phyloP scores from a whole-genome alignment of 2,113 vertebrate genomes.

The Burhinus oedicnemus region DNA sequence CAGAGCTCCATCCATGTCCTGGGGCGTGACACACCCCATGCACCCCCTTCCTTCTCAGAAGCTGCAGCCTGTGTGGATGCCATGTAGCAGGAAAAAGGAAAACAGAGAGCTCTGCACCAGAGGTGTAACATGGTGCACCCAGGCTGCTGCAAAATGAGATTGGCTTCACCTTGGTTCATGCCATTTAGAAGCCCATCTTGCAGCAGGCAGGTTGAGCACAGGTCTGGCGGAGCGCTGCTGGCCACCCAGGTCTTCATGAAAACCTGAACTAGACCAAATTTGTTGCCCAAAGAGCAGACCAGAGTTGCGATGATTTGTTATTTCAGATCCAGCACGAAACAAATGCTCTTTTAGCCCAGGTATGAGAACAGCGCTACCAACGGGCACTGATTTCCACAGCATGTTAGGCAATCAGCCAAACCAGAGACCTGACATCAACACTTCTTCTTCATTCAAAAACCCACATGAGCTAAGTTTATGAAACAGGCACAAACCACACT shows the following conservation, averaged over 20 bases:
- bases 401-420: background rate
- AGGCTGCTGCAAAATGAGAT: background rate
- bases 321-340: background rate
- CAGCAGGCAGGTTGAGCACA: background rate
- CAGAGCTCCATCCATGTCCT: background rate
- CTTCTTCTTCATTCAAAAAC: background rate
- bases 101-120: background rate
- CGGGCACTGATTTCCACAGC: background rate
- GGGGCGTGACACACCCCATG: background rate
- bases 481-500: background rate
- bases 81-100: background rate
- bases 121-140: background rate
- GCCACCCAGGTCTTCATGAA: background rate
- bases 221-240: fast-evolving
- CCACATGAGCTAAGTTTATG: background rate
- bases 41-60: background rate
- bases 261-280: background rate
- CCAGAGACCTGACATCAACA: background rate
- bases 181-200: background rate
- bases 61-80: background rate
- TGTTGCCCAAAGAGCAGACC: background rate
- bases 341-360: background rate
- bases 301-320: background rate
- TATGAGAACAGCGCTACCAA: background rate
- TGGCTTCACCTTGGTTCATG: background rate